Percentiles rank a stretch among this genome's conserved stretches.
These are phyloP conservation scores for Himalopsyche phryganea DNA, from an alignment of 1,140 invertebrate genomes.

Conservation along the genomic window DNA sequence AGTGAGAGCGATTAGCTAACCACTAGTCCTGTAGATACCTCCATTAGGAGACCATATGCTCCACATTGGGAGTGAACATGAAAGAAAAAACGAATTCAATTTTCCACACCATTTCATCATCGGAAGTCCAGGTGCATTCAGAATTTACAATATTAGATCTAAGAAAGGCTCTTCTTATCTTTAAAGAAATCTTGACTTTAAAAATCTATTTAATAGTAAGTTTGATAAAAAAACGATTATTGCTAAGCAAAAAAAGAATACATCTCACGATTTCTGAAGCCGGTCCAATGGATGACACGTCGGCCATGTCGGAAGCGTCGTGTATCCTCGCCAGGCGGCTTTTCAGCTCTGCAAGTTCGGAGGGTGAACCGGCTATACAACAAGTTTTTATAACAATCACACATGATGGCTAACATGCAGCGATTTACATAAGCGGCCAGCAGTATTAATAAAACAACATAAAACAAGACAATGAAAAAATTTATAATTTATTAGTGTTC, in stretches of 20 bases:
- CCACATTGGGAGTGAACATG: too few species aligned
- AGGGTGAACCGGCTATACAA: conserved; percentile 17
- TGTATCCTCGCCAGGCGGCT: conserved; percentile 65
- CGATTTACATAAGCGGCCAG: neutral
- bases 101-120: neutral
- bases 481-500: neutral
- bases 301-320: conserved; percentile 57
- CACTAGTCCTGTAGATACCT: too few species aligned
- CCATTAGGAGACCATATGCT: too few species aligned
- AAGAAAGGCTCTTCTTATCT: too few species aligned
- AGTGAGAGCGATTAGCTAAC: too few species aligned
- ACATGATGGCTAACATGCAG: too few species aligned
- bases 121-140: neutral
- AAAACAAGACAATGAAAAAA: neutral
- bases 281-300: conserved; percentile 52
- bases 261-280: conserved; percentile 51
- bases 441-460: neutral
- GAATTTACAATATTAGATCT: too few species aligned
- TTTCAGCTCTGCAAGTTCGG: conserved; percentile 56
- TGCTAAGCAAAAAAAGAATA: neutral
- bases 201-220: too few species aligned
- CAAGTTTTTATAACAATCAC: conserved; percentile 13
- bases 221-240: too few species aligned
- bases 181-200: too few species aligned
- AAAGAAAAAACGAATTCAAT: too few species aligned